phyloP scores from a whole-genome alignment of 1,140 invertebrate genomes.

The Hylyphantes graminicola region DNA sequence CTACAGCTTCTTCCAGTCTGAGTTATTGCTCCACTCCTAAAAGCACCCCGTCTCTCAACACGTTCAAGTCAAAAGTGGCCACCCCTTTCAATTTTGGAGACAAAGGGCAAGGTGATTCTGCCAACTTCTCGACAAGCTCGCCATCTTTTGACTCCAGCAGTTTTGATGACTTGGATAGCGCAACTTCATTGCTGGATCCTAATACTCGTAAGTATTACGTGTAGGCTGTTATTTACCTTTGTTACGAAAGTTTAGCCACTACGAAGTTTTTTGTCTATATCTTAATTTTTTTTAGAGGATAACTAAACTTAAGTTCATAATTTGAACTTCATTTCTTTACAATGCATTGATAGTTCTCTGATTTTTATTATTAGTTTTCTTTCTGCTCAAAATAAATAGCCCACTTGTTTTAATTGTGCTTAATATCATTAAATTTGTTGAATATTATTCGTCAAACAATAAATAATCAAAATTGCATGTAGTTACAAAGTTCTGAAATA shows the following conservation, averaged over 20 bases:
- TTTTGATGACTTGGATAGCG: constrained; percentile 30
- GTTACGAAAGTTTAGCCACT: neutral
- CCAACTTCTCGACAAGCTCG: neutral
- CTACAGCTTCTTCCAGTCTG: constrained; percentile 14
- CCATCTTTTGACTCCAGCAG: neutral
- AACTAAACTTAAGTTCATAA: neutral
- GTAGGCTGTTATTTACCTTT: neutral
- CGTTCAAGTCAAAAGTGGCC: neutral
- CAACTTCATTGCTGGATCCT: constrained; percentile 26
- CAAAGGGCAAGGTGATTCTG: constrained; percentile 28
- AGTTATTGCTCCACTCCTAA: constrained; percentile 21
- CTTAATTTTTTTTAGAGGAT: neutral
- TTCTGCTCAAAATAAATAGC: too few species aligned
- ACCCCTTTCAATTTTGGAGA: constrained; percentile 19
- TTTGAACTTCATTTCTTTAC: too few species aligned
- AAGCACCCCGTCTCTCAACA: neutral
- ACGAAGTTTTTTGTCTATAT: neutral
- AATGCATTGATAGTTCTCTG: too few species aligned
- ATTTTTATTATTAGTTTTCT: too few species aligned
- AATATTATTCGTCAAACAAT: too few species aligned
- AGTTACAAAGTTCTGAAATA: too few species aligned
- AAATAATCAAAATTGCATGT: too few species aligned
- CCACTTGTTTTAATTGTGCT: too few species aligned
- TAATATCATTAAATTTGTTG: too few species aligned
- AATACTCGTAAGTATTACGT: constrained; percentile 34